Base-by-base conservation (phyloP, 2,113 vertebrate species). In the Pteruthius melanotis region DNA sequence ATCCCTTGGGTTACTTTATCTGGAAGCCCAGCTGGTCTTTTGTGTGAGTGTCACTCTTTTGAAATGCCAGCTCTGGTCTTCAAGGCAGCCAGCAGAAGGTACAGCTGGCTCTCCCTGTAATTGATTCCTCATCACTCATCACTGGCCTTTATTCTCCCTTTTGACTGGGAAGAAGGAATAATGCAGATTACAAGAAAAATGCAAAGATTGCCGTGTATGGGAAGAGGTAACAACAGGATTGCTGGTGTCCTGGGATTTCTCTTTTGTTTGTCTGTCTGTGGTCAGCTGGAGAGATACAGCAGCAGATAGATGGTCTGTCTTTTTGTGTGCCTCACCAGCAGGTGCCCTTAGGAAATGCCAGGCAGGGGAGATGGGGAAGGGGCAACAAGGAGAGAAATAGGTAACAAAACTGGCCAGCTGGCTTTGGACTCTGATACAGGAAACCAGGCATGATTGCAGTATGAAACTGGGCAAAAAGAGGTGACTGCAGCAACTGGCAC, bases 1-100 rank as follows among this genome's bases (percentile, higher is more conserved):
- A 89, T 80, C 93, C 87, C 92, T 93, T 84, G 83, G 82, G 91
- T 82, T 95, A 69, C 66, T 95, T 78, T 98, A 57, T 97, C 95
- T 98, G 88, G 93, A 88, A 87, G 95, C 95, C 86, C 97, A 98
- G 98, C 96, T 98, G 98, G 97, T 95, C 93, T 97, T 97, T 98
- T 98, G 95, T 97, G 68, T 96, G 65, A 87, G 64, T 92, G 60
- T 79, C 93, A 78, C 35, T 87, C 95, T 97, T 96, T 89, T 93
- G 85, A 98, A 98, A 98, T 98, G 97, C 96, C 97, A 97, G 80
- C 90, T 96, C 89, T 87, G 78, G 78, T 89, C 82, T 97, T 97
- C 96, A 95, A 95, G 75, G 76, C 89, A 95, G 74, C 78, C 60
- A 77, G 91, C 92, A 76, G 42, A 96, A 96, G 93, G 94, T 88